Conservation (phyloP, 2,888 invertebrate species). For the Tachystola acroxantha region DNA sequence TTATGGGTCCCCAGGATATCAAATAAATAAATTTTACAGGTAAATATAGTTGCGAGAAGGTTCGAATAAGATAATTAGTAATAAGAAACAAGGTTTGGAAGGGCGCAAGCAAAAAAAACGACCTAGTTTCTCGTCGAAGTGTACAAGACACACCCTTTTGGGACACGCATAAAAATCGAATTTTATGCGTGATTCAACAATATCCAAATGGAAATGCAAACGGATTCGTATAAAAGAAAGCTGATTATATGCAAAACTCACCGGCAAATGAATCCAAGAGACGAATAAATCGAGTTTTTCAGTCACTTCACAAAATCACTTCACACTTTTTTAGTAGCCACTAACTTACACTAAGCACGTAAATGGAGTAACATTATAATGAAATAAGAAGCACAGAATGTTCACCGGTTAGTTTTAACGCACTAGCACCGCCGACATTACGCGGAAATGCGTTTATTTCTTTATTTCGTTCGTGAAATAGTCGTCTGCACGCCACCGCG, state of each 20-base stretch:
- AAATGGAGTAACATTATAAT: constrained; percentile 57
- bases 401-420: constrained; percentile 49
- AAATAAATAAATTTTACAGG: too few relatives aligned
- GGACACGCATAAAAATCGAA: constrained; percentile 23
- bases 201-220: constrained; percentile 37
- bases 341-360: constrained; percentile 69
- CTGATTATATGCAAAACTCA: constrained; percentile 44
- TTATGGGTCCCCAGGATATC: too few relatives aligned
- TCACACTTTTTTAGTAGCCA: constrained; percentile 48
- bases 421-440: constrained; percentile 72
- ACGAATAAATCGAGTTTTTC: constrained; percentile 40
- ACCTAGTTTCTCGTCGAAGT: constrained; percentile 33
- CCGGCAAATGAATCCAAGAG: constrained; percentile 55
- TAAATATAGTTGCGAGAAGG: too few relatives aligned
- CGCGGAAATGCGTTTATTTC: constrained; percentile 56
- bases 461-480: constrained; percentile 61
- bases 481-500: constrained; percentile 56
- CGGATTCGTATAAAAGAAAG: constrained; percentile 35
- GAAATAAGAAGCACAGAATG: constrained; percentile 59
- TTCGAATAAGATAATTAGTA: too few relatives aligned
- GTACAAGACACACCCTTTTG: constrained; percentile 68
- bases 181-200: constrained; percentile 23
- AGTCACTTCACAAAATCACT: constrained; percentile 46
- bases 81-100: too few relatives aligned
- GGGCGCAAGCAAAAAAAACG: constrained; percentile 53